These are phyloP conservation scores for Calliphora vomitoria DNA, from an alignment of 2,888 invertebrate genomes.

Conservation along the genomic window DNA sequence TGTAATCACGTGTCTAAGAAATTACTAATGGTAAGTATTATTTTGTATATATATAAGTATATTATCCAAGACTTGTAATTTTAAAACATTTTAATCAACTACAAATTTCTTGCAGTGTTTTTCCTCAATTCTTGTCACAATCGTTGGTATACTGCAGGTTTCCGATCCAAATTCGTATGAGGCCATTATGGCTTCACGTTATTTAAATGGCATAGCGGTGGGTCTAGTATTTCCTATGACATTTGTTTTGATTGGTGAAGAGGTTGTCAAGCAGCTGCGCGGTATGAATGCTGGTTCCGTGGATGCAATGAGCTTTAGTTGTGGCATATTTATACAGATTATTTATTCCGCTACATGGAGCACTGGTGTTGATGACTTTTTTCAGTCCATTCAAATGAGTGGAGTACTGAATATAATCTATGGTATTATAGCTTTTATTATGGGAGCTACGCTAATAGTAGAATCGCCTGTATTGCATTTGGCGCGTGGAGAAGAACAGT, in stretches of 20 bases:
- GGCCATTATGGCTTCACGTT: conserved; percentile 76
- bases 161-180: conserved; percentile 60
- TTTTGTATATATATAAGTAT: not conserved
- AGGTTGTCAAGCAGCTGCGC: conserved; percentile 76
- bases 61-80: not conserved
- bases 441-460: conserved; percentile 72
- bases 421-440: conserved; percentile 76
- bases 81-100: not conserved
- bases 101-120: conserved; percentile 72
- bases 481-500: conserved; percentile 76
- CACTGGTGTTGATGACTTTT: not conserved
- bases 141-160: conserved; percentile 78
- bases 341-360: conserved; percentile 59
- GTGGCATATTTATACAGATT: conserved; percentile 78
- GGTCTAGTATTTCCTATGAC: conserved; percentile 79
- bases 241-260: conserved; percentile 79
- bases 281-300: conserved; percentile 74
- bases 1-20: conserved; percentile 78
- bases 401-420: conserved; percentile 76
- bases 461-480: conserved; percentile 81
- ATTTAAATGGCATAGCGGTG: conserved; percentile 81
- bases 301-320: conserved; percentile 75
- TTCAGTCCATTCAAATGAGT: conserved; percentile 74
- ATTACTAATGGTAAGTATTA: conserved; percentile 76
- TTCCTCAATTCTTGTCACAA: conserved; percentile 75